Base-by-base conservation (phyloP, 2,113 vertebrate species). In the Nyctibius bracteatus region DNA sequence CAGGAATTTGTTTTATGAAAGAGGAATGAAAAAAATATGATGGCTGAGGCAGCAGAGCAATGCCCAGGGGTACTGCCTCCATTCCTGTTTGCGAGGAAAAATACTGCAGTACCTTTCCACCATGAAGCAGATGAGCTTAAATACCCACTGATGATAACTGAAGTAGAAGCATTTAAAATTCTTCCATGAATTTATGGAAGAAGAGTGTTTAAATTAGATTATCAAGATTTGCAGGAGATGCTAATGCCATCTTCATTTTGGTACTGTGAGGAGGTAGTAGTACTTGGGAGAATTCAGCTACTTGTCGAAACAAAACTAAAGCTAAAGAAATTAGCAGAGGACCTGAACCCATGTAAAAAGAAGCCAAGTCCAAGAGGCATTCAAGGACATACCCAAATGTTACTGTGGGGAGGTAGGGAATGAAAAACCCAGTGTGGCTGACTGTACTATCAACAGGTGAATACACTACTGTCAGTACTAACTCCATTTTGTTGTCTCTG, bases 221-320 rank as follows among this genome's bases (percentile, higher is more conserved):
- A 37, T 13, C 20, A 51, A 70, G 62, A 90, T 70, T 35, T 81
- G 43, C 49, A 70, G 49, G 41, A 78, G 28, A 28, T 68, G 33
- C 1, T 3, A 70, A 74, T 24, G 25, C 25, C n/a, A 22, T 47
- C 39, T 58, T 52, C 0, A 0, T 51, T 93, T 74, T 51, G 22
- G 35, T 77, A 35, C 39, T 74, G 31, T 54, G 44, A 80, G 46
- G 47, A 55, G n/a, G 4, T 87, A 21, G n/a, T n/a, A 43, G 41
- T 62, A 67, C 57, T 78, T 71, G 31, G 28, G 35, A 71, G 31
- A 79, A 58, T 67, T 81, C 70, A 82, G 17, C 57, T 52, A 66
- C 37, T 63, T 81, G 37, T 44, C 6, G 3, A 82, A 84, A 81
- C 14, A 66, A 91, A 86, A 62, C 21, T 7, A 54, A 79, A 74